phyloP scores from a whole-genome alignment of 2,113 vertebrate species.

The Dasyprocta punctata region DNA sequence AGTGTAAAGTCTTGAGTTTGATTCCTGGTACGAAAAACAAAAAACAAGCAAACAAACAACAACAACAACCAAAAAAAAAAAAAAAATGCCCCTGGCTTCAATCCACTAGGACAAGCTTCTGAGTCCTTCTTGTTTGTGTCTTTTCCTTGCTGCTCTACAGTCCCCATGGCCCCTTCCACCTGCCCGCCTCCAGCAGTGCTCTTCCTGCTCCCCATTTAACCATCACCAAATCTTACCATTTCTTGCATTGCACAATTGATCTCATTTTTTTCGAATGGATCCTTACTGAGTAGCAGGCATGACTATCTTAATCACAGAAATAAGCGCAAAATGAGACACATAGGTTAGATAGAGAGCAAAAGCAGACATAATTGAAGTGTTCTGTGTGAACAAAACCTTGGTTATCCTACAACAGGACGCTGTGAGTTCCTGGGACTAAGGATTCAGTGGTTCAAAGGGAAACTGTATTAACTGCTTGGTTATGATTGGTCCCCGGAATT shows the following conservation, averaged over 20 bases:
- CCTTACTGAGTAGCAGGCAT: neutral
- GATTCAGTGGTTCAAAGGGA: slow-evolving; percentile 48
- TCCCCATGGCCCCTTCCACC: neutral
- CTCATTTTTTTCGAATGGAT: neutral
- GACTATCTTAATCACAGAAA: neutral
- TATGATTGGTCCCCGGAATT: slow-evolving; percentile 55
- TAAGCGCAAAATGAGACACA: neutral
- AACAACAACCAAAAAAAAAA: neutral
- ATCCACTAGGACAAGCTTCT: neutral
- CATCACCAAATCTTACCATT: neutral
- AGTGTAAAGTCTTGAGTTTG: too few relatives aligned
- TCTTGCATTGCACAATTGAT: neutral
- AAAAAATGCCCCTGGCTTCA: neutral
- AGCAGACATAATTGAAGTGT: neutral
- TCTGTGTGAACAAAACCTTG: neutral
- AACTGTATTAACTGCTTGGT: neutral
- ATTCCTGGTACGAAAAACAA: too few relatives aligned
- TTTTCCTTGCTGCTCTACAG: neutral
- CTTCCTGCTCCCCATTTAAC: neutral
- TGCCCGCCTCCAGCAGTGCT: neutral
- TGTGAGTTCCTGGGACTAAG: neutral
- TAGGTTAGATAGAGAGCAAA: neutral
- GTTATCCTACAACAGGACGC: neutral
- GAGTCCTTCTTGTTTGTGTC: neutral
- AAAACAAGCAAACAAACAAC: too few relatives aligned